phyloP scores from a whole-genome alignment of 2,888 invertebrate genomes.

The Arge pagana region DNA sequence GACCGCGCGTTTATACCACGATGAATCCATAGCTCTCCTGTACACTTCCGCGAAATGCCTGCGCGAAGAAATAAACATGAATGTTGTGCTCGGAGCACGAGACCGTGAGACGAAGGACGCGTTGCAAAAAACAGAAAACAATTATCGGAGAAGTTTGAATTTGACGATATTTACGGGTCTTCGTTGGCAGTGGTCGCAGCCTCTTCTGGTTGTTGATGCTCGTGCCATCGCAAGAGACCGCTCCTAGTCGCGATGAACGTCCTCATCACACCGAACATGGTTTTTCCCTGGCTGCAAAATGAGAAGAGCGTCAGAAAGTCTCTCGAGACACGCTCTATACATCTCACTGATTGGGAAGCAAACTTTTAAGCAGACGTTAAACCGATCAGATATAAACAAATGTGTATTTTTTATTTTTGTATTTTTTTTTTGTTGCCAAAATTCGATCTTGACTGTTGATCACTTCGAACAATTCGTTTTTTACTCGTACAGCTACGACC shows the following conservation, averaged over 20 bases:
- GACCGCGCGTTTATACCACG: slow-evolving; percentile 90
- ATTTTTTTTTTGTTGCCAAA: too few relatives aligned
- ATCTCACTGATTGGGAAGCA: too few relatives aligned
- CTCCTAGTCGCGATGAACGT: slow-evolving; percentile 91
- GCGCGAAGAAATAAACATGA: too few relatives aligned
- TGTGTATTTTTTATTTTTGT: too few relatives aligned
- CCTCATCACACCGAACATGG: slow-evolving; percentile 82
- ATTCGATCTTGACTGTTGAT: too few relatives aligned
- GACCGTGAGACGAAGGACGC: background rate
- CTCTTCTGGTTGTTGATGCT: slow-evolving; percentile 65
- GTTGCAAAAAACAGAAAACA: slow-evolving; percentile 22
- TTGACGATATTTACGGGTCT: slow-evolving; percentile 73
- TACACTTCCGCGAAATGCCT: slow-evolving; percentile 84
- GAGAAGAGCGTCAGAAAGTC: slow-evolving; percentile 12
- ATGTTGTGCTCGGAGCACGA: background rate
- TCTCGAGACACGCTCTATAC: too few relatives aligned
- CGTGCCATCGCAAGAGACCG: slow-evolving; percentile 86
- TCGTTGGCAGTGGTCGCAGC: slow-evolving; percentile 68
- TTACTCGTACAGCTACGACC: too few relatives aligned
- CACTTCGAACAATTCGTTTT: too few relatives aligned
- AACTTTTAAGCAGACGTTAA: too few relatives aligned
- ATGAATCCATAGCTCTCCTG: slow-evolving; percentile 81
- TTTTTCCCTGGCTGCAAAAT: slow-evolving; percentile 82
- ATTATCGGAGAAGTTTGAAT: slow-evolving; percentile 12
- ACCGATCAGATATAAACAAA: too few relatives aligned